phyloP scores from a whole-genome alignment of 2,797 vertebrate species.

The Knipowitschia caucasica region DNA sequence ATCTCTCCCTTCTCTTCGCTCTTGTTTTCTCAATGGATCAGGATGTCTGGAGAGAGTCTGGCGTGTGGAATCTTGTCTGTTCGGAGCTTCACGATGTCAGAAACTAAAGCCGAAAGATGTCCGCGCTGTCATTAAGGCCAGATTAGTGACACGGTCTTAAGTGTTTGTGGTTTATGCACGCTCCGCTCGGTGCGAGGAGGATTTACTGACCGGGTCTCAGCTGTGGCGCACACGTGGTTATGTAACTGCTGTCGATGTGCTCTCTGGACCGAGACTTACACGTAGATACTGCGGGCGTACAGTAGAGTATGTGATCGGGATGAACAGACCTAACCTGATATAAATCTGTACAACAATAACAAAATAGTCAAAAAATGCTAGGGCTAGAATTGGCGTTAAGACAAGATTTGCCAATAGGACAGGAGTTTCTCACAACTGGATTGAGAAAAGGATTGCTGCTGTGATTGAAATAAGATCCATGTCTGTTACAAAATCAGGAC shows the following conservation, averaged over 20 bases:
- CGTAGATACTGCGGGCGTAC: too few species aligned
- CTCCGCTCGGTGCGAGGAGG: neutral
- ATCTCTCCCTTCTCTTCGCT: neutral
- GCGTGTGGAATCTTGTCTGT: neutral
- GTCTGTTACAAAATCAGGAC: too few species aligned
- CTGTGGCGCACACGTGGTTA: slow-evolving; percentile 1
- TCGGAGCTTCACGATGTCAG: neutral
- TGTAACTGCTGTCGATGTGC: neutral
- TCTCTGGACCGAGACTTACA: too few species aligned
- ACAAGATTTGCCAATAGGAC: too few species aligned
- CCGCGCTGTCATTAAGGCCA: neutral
- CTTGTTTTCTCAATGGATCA: neutral
- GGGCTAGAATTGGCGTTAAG: too few species aligned
- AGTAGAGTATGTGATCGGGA: too few species aligned
- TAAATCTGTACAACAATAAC: too few species aligned
- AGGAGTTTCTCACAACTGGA: too few species aligned
- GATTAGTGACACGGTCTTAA: neutral
- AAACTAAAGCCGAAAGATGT: neutral
- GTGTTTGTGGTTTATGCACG: neutral
- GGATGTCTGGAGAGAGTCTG: neutral
- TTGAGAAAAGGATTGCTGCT: too few species aligned
- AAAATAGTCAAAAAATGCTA: too few species aligned
- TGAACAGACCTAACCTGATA: too few species aligned
- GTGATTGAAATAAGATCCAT: too few species aligned
- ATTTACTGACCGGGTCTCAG: neutral